Percentiles rank a stretch among this genome's conserved stretches.
These are phyloP conservation scores for Archivesica marissinica DNA, from an alignment of 1,140 invertebrate species.

Conservation along the genomic window DNA sequence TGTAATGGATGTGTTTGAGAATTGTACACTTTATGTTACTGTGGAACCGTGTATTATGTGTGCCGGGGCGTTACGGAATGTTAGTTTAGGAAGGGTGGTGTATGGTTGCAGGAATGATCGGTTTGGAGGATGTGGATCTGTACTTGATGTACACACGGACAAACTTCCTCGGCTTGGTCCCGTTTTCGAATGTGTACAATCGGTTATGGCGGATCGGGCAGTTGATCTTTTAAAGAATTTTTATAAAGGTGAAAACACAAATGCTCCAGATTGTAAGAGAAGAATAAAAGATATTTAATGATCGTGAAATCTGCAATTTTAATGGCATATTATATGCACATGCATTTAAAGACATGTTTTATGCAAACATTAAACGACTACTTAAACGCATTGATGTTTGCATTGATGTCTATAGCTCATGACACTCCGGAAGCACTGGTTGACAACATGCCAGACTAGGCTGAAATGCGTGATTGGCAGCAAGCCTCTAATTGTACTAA, in stretches of 20 bases:
- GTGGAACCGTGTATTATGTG: conserved; percentile 99
- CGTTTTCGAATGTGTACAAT: conserved; percentile 82
- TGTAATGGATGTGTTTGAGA: conserved; percentile 88
- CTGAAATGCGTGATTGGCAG: too few relatives aligned
- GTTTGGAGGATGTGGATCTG: conserved; percentile 97
- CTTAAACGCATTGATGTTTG: too few relatives aligned
- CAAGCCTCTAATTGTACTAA: too few relatives aligned
- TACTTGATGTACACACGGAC: conserved; percentile 89
- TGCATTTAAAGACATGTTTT: too few relatives aligned
- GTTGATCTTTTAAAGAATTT: conserved; percentile 95
- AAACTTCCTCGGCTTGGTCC: conserved; percentile 69
- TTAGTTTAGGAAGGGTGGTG: conserved; percentile 90
- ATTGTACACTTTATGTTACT: conserved; percentile 93
- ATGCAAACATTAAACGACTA: too few relatives aligned
- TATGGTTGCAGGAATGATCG: conserved; percentile 98
- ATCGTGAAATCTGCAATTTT: too few relatives aligned
- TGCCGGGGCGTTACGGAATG: conserved; percentile 92
- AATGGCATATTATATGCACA: too few relatives aligned
- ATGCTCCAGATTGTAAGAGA: conserved; percentile 88
- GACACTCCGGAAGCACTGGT: too few relatives aligned
- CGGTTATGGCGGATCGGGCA: conserved; percentile 90
- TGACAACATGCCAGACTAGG: too few relatives aligned
- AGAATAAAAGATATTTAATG: conserved; percentile 76
- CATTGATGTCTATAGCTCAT: too few relatives aligned
- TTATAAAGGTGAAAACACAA: conserved; percentile 97